Evolutionary conservation across 37 sponge, comb jelly and placozoan species (phyloP).

Genomic region (Spongilla lacustris): DNA sequence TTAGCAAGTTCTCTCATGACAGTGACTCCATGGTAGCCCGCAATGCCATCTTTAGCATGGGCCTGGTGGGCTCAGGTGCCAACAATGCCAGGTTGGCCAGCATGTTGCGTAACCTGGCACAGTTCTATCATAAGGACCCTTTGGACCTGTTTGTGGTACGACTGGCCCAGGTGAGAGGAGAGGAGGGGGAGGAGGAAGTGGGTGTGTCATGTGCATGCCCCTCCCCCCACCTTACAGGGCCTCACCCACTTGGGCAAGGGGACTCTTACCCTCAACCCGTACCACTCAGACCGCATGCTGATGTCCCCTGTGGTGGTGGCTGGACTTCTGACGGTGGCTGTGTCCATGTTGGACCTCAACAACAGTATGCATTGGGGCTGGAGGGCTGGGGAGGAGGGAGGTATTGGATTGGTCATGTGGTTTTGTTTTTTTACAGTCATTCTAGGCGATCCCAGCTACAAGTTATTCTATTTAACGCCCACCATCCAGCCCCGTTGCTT

Average conservation of each 20-base stretch:
- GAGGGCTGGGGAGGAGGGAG: background rate
- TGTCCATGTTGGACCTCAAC: slow-evolving; percentile 81
- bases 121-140: slow-evolving; percentile 96
- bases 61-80: slow-evolving; percentile 95
- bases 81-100: slow-evolving; percentile 95
- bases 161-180: slow-evolving; percentile 86
- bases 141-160: slow-evolving; percentile 91
- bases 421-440: slow-evolving; percentile 46
- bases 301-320: slow-evolving; percentile 90
- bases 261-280: slow-evolving; percentile 94
- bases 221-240: slow-evolving; percentile 65
- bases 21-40: slow-evolving; percentile 89
- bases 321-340: slow-evolving; percentile 77
- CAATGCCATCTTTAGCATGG: slow-evolving; percentile 97
- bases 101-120: slow-evolving; percentile 93
- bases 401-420: background rate
- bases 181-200: background rate
- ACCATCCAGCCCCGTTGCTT: slow-evolving; percentile 99
- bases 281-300: slow-evolving; percentile 88
- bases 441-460: slow-evolving; percentile 76
- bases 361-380: slow-evolving; percentile 89
- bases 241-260: slow-evolving; percentile 96
- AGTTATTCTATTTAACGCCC: slow-evolving; percentile 88
- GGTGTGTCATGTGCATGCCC: background rate
- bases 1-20: slow-evolving; percentile 98